A percentile compares a stretch with the other conserved stretches of the same genome.
phyloP scores from a whole-genome alignment of 2,888 invertebrate genomes.

The Pollenia labialis region DNA sequence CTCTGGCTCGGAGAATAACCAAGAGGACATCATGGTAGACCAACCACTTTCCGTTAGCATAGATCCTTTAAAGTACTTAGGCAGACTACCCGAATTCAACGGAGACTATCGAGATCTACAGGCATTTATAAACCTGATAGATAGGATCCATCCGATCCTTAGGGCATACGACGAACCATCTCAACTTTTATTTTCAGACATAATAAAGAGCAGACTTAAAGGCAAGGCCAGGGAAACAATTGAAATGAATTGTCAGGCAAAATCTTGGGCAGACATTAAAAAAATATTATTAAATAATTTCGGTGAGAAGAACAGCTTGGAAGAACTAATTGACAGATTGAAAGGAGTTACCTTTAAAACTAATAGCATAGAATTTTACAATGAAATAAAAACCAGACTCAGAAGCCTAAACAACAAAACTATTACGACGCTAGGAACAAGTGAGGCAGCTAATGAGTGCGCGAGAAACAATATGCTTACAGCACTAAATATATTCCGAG shows the following conservation, averaged over 20 bases:
- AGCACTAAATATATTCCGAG: conserved; percentile 26
- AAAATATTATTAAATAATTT: conserved; percentile 19
- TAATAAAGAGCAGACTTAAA: conserved; percentile 4
- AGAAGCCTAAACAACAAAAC: conserved; percentile 36
- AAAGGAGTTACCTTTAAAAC: neutral
- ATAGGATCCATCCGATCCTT: conserved; percentile 1
- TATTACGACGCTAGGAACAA: conserved; percentile 8
- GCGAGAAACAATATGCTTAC: conserved; percentile 19
- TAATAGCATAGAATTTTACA: conserved; percentile 23
- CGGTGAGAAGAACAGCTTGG: no score
- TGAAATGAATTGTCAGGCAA: conserved; percentile 1
- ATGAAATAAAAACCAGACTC: conserved; percentile 29
- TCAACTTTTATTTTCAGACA: conserved; percentile 3
- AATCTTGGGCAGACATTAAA: conserved; percentile 9
- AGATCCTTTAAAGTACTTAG: conserved; percentile 1
- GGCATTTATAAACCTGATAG: conserved; percentile 9
- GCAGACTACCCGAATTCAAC: conserved; percentile 3
- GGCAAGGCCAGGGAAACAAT: no score
- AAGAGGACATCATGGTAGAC: neutral
- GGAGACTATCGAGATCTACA: neutral
- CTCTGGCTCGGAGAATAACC: neutral
- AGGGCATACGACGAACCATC: conserved; percentile 14
- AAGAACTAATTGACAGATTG: conserved; percentile 9
- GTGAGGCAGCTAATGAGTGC: conserved; percentile 11
- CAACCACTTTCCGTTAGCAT: conserved; percentile 7